A percentile compares a stretch with the other conserved stretches of the same genome.
Conservation (phyloP, 2,797 vertebrate genomes). For the Arnoldichthys spilopterus region DNA sequence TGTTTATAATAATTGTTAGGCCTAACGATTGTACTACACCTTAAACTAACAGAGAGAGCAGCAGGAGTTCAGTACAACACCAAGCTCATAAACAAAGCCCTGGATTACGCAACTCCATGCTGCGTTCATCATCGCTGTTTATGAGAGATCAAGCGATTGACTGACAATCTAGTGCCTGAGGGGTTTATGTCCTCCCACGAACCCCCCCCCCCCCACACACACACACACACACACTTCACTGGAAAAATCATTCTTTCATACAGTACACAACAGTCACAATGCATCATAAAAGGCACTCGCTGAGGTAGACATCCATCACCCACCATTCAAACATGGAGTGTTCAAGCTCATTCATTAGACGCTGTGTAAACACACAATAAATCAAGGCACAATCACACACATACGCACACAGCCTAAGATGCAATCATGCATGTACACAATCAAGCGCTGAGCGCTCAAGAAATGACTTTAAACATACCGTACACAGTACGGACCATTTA, state of each 20-base stretch:
- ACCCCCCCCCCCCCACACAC: constrained; percentile 1
- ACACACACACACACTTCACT: not conserved
- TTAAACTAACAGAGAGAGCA: constrained; percentile 8
- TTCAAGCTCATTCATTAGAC: constrained; percentile 23
- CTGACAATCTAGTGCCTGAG: constrained; percentile 25
- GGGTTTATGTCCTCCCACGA: constrained; percentile 21
- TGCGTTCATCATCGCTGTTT: constrained; percentile 31
- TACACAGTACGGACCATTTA: constrained; percentile 2
- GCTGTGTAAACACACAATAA: constrained; percentile 35
- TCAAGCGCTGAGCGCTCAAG: constrained; percentile 1
- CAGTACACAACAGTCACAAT: constrained; percentile 26
- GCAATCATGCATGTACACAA: constrained; percentile 24
- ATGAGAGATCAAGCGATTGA: constrained; percentile 8
- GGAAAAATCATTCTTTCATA: constrained; percentile 30
- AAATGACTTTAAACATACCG: constrained; percentile 15
- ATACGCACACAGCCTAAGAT: constrained; percentile 5
- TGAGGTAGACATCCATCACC: constrained; percentile 40
- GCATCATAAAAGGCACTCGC: constrained; percentile 15
- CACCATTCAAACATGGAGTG: constrained; percentile 15
- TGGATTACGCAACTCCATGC: not conserved
- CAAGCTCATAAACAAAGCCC: not conserved
- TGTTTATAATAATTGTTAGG: not conserved
- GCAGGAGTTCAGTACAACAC: not conserved
- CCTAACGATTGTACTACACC: not conserved
- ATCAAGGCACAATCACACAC: constrained; percentile 25